phyloP scores from a whole-genome alignment of 1,140 invertebrate species.

The Leguminivora glycinivorella region DNA sequence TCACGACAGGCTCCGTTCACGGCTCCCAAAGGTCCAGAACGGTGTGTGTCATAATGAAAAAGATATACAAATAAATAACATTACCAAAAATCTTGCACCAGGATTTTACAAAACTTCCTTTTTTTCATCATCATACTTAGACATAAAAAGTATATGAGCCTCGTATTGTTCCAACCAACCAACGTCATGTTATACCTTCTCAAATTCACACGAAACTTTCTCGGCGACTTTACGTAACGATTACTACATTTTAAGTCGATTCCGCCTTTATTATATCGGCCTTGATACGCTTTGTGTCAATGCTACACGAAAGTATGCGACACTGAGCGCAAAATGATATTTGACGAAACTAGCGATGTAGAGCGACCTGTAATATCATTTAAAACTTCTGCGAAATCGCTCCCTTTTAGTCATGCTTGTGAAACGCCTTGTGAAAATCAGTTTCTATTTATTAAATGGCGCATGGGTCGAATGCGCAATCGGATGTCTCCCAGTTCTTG shows the following conservation, averaged over 20 bases:
- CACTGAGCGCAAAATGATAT: conserved; percentile 49
- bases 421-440: conserved; percentile 43
- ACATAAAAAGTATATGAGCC: not conserved
- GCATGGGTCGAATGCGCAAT: conserved; percentile 35
- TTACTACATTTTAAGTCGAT: conserved; percentile 52
- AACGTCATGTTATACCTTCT: conserved; percentile 33
- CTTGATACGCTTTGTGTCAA: conserved; percentile 54
- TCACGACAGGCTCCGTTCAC: no score
- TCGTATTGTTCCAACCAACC: not conserved
- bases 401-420: conserved; percentile 54
- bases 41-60: no score
- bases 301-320: conserved; percentile 49
- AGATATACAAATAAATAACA: no score
- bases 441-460: conserved; percentile 48
- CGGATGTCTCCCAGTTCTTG: conserved; percentile 38
- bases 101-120: no score
- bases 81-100: no score
- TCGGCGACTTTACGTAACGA: conserved; percentile 50
- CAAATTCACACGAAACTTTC: conserved; percentile 58
- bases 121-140: not conserved
- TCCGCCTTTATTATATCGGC: conserved; percentile 52
- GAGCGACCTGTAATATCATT: conserved; percentile 37
- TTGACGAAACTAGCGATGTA: conserved; percentile 51
- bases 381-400: conserved; percentile 42
- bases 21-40: no score